Evolutionary conservation across 1,140 invertebrate genomes (phyloP).

Genomic region (Rhopalosiphum padi): DNA sequence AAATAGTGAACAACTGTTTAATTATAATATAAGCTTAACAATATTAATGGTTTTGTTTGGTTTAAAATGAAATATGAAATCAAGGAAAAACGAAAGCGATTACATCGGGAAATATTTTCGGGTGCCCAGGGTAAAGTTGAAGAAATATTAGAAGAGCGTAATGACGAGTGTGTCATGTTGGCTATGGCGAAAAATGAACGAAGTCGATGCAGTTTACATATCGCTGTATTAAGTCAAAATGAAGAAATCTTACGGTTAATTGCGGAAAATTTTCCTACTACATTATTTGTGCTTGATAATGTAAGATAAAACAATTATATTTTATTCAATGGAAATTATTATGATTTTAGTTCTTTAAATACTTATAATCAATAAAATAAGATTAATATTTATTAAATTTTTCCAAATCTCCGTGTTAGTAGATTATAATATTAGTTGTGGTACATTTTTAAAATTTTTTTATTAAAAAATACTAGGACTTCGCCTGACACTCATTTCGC

Average conservation of each 20-base stretch:
- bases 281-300: slow-evolving; percentile 81
- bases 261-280: slow-evolving; percentile 74
- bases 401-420: neutral
- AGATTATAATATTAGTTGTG: neutral
- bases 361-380: neutral
- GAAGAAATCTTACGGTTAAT: slow-evolving; percentile 79
- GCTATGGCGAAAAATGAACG: slow-evolving; percentile 76
- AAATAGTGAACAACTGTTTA: neutral
- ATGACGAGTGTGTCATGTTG: slow-evolving; percentile 72
- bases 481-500: neutral
- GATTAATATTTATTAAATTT: neutral
- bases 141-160: slow-evolving; percentile 68
- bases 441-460: neutral
- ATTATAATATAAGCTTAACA: neutral
- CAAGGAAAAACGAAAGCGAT: slow-evolving; percentile 75
- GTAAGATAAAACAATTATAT: slow-evolving; percentile 68
- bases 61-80: neutral
- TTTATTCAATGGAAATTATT: neutral
- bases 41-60: neutral
- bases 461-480: neutral
- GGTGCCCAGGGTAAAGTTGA: slow-evolving; percentile 69
- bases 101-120: slow-evolving; percentile 77
- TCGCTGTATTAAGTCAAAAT: slow-evolving; percentile 81
- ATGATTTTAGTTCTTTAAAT: neutral
- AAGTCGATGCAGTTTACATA: slow-evolving; percentile 76